Base-by-base conservation (phyloP, 2,888 invertebrate species). In the Rhaphigaster nebulosa region DNA sequence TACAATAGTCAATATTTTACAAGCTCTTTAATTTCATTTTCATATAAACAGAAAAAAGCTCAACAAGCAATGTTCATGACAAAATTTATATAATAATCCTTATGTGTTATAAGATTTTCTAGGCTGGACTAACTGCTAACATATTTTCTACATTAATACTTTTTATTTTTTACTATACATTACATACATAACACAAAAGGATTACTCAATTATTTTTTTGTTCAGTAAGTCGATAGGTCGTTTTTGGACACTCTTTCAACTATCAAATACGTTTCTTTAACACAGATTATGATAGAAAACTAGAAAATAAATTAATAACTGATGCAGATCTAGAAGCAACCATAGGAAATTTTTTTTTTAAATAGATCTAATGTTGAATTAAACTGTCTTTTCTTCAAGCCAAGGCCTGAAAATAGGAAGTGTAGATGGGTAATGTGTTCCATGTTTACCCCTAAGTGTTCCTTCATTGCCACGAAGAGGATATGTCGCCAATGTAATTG, bases 361-460 rank as follows among this genome's bases (percentile, higher is more conserved):
- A 65, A 65, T 65, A 65, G 34, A 34, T 65, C 2, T 65, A 3
- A 34, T 29, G 18, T 29, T 65, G 5, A n/a, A 65, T 54, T 90
- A 91, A 56, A 91, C 65, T 45, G 95, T 95, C 93, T 96, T 96
- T 93, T 97, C 97, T 93, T 97, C 96, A 90, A 97, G 95, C 97
- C 97, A 97, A 84, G 98, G 98, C 92, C 98, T 95, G 94, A 98
- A 98, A 92, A 98, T 97, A 87, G 98, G 98, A 93, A 98, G 94
- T 87, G 98, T 98, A 92, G 97, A 97, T 90, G 98, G 98, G 94
- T 98, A 98, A 94, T 98, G 97, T n/a, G 98, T 97, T 92, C 97
- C 97, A 56, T 96, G 96, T 93, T 97, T 97, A 87, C 94, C 93
- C 91, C 93, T 93, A 41, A 94, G 92, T 0, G 94, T 94, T 5